Conservation (phyloP, 2,797 vertebrate species). For the Valencia hispanica region DNA sequence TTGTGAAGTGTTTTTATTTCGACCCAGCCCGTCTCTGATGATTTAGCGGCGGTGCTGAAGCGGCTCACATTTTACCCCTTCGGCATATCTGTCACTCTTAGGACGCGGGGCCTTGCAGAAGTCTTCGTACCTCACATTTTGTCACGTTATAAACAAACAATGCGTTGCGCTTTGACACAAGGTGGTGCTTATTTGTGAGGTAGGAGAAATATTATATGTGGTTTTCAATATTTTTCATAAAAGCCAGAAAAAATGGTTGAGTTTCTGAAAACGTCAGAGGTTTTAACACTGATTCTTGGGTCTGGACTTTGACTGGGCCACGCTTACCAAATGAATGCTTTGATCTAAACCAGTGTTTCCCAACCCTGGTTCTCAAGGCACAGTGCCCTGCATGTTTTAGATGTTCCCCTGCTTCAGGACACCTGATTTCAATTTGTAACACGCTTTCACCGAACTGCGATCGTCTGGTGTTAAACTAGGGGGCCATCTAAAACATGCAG, state of each 20-base stretch:
- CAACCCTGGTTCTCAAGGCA: too few relatives aligned
- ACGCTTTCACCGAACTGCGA: too few relatives aligned
- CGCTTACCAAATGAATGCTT: background rate
- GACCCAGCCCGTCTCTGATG: constrained; percentile 26
- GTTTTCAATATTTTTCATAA: background rate
- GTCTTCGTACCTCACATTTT: background rate
- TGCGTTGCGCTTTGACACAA: background rate
- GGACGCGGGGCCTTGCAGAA: too few relatives aligned
- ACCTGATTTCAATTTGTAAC: too few relatives aligned
- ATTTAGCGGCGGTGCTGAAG: constrained; percentile 18
- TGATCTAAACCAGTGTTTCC: background rate
- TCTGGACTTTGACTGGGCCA: background rate
- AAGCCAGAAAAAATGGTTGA: background rate
- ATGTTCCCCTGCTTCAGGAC: too few relatives aligned
- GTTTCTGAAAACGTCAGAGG: background rate
- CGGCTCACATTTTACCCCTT: constrained; percentile 9
- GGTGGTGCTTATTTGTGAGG: background rate
- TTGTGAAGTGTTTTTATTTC: constrained; percentile 43
- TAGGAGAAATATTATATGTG: background rate
- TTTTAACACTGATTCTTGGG: background rate
- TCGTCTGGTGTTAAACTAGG: too few relatives aligned
- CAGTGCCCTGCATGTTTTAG: too few relatives aligned
- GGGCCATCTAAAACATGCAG: too few relatives aligned
- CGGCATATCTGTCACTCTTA: constrained; percentile 21
- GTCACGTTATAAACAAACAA: background rate